Percentiles rank a stretch among this genome's conserved stretches.
These are phyloP conservation scores for Auanema sp. DNA, from an alignment of 2,888 invertebrate species.

Conservation along the genomic window DNA sequence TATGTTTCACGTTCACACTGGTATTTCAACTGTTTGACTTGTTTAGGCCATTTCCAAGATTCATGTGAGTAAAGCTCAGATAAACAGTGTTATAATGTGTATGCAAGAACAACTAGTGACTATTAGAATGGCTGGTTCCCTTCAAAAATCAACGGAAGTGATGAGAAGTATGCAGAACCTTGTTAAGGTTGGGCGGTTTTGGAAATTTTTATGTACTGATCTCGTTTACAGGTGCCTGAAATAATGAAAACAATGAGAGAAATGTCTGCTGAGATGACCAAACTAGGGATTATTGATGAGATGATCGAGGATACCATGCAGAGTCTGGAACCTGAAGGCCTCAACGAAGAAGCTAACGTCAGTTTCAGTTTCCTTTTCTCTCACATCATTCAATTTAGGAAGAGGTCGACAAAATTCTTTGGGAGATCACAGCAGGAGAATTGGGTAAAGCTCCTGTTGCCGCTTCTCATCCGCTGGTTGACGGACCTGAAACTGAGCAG, in stretches of 20 bases:
- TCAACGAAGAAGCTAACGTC: constrained; percentile 93
- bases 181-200: constrained; percentile 41
- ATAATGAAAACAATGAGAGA: constrained; percentile 94
- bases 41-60: constrained; percentile 79
- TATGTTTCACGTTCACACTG: constrained; percentile 9
- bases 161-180: constrained; percentile 96
- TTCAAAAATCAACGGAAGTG: constrained; percentile 94
- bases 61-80: constrained; percentile 91
- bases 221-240: constrained; percentile 80
- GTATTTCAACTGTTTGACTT: constrained; percentile 1
- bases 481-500: constrained; percentile 15
- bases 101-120: constrained; percentile 99
- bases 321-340: constrained; percentile 79
- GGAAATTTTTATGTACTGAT: background rate
- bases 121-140: constrained; percentile 69
- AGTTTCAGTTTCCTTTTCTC: background rate
- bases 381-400: constrained; percentile 34
- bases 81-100: constrained; percentile 91
- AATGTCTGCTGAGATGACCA: constrained; percentile 98
- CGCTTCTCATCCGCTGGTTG: constrained; percentile 37
- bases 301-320: constrained; percentile 98
- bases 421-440: constrained; percentile 61
- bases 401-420: constrained; percentile 60
- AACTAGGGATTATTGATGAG: constrained; percentile 90
- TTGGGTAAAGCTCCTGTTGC: constrained; percentile 59